These are phyloP conservation scores for Marcusenius ussheri DNA, from an alignment of 2,113 vertebrate species.

Conservation along the genomic window DNA sequence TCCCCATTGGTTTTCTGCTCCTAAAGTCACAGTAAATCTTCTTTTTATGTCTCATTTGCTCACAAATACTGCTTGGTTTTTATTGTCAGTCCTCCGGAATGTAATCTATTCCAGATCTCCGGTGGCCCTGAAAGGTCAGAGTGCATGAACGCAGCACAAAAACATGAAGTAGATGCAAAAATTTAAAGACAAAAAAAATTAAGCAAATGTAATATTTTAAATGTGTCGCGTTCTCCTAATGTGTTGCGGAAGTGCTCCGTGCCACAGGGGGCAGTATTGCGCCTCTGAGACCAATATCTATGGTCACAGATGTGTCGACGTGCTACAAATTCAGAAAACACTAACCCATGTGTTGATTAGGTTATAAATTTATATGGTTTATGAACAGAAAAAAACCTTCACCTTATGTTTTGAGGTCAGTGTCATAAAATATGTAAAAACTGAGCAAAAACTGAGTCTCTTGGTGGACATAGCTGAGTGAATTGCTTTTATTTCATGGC, in stretches of 20 bases:
- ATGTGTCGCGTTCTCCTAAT: too few relatives aligned
- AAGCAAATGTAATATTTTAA: neutral
- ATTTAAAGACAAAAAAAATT: neutral
- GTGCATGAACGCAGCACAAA: neutral
- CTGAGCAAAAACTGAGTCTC: too few relatives aligned
- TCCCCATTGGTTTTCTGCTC: neutral
- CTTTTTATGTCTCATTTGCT: conserved; percentile 31
- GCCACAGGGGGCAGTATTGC: neutral
- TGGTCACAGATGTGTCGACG: neutral
- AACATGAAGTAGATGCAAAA: neutral
- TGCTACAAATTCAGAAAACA: neutral
- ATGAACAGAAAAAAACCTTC: too few relatives aligned
- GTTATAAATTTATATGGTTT: neutral
- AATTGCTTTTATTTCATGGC: too few relatives aligned
- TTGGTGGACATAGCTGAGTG: too few relatives aligned
- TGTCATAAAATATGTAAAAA: too few relatives aligned
- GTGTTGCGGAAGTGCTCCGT: neutral
- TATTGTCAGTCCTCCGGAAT: conserved; percentile 32
- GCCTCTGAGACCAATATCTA: neutral
- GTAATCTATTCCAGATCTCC: conserved; percentile 47
- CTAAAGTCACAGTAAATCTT: conserved; percentile 26
- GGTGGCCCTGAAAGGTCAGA: neutral
- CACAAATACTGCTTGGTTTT: conserved; percentile 36
- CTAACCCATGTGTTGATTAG: neutral
- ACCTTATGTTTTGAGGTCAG: too few relatives aligned